Conservation (phyloP, 2,888 invertebrate species). For the Sminthurinus aureus region DNA sequence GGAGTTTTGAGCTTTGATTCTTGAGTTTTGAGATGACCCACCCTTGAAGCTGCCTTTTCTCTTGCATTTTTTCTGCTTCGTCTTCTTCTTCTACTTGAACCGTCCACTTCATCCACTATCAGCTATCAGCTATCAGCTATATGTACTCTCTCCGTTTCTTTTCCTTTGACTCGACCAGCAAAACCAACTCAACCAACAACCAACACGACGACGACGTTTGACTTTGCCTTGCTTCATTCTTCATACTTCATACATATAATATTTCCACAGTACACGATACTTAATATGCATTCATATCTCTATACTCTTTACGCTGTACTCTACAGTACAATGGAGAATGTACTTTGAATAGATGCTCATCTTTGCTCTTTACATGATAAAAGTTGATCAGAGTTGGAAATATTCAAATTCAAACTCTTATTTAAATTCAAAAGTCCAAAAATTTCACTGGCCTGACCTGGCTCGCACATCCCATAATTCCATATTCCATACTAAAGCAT, state of each 20-base stretch:
- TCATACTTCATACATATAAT: neutral
- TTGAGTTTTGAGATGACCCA: constrained; percentile 11
- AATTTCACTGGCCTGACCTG: no score
- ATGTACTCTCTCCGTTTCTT: neutral
- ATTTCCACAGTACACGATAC: neutral
- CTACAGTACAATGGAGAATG: neutral
- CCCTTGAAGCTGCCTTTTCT: constrained; percentile 17
- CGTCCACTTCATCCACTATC: no score
- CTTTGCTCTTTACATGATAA: neutral
- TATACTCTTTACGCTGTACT: neutral
- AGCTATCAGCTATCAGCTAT: no score
- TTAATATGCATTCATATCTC: neutral
- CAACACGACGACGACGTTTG: no score
- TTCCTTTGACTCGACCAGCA: neutral
- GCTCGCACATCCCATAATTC: no score
- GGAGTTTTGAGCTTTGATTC: no score
- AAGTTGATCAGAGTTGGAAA: no score
- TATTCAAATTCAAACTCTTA: no score
- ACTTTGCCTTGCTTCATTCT: neutral
- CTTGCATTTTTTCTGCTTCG: neutral
- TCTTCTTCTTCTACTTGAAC: neutral
- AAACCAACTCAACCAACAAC: no score
- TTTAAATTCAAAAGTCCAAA: no score
- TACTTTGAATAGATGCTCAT: neutral
- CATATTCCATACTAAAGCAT: no score